phyloP scores from a whole-genome alignment of 2,888 invertebrate species.

The Diarsia rubi region DNA sequence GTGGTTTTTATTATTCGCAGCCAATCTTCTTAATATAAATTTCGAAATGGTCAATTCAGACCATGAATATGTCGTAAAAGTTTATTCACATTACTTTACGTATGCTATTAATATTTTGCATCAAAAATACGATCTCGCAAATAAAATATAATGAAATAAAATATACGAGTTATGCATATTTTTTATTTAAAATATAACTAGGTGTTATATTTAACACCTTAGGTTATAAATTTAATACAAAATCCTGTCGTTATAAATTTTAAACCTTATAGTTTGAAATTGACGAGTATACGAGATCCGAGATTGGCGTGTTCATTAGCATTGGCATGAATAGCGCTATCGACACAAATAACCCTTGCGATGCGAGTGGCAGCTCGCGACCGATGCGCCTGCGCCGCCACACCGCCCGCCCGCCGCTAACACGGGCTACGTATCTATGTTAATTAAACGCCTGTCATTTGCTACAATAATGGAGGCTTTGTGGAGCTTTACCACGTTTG shows the following conservation, averaged over 20 bases:
- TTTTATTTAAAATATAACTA: constrained; percentile 3
- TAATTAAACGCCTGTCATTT: constrained; percentile 75
- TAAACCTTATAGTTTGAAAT: constrained; percentile 67
- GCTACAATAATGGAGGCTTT: constrained; percentile 61
- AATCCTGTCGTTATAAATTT: constrained; percentile 67
- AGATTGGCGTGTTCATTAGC: constrained; percentile 84
- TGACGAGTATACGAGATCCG: constrained; percentile 76
- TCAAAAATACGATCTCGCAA: constrained; percentile 43
- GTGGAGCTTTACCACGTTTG: constrained; percentile 59
- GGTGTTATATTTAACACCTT: constrained; percentile 39
- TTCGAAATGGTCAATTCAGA: constrained; percentile 69
- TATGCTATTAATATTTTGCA: constrained; percentile 48
- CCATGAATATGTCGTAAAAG: constrained; percentile 78
- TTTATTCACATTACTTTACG: constrained; percentile 71
- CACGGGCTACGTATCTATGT: constrained; percentile 62
- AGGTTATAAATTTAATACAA: constrained; percentile 40
- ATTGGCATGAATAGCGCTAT: constrained; percentile 83
- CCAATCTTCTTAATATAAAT: constrained; percentile 63
- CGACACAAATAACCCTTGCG: constrained; percentile 73
- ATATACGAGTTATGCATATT: neutral
- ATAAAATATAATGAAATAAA: neutral
- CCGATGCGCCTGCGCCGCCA: constrained; percentile 70
- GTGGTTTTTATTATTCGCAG: constrained; percentile 46
- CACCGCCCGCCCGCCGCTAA: constrained; percentile 62
- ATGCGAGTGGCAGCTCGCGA: constrained; percentile 54